Evolutionary conservation across 2,797 vertebrate genomes (phyloP).

Genomic region (Syngnathus rostellatus): DNA sequence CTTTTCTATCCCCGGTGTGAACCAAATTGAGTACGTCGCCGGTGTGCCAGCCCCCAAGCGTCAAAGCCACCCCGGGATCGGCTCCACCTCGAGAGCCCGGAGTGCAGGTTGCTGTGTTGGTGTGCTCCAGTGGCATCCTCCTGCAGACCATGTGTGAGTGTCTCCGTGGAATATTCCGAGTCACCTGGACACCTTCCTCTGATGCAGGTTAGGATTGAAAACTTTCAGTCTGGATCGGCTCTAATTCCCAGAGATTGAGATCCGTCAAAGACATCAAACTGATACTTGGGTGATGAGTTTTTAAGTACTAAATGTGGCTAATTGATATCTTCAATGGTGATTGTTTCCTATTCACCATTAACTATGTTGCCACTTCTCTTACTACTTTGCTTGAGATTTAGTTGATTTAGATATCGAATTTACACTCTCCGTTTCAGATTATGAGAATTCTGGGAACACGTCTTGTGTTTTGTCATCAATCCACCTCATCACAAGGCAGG

Average conservation of each 20-base stretch:
- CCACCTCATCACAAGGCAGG: neutral
- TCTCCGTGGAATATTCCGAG: constrained; percentile 73
- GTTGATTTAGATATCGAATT: neutral
- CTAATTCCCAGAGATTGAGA: neutral
- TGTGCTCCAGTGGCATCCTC: constrained; percentile 28
- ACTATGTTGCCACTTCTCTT: neutral
- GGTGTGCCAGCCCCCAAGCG: constrained; percentile 24
- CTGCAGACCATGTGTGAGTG: constrained; percentile 74
- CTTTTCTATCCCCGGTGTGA: constrained; percentile 22
- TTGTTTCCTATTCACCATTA: neutral
- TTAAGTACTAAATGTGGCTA: neutral
- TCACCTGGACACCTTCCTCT: constrained; percentile 71
- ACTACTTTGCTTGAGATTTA: neutral
- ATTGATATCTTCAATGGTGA: neutral
- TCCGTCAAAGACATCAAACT: neutral
- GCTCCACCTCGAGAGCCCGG: constrained; percentile 21
- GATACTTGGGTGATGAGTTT: neutral
- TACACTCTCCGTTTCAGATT: neutral
- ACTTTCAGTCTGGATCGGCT: constrained; percentile 3
- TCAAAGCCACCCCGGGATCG: constrained; percentile 23
- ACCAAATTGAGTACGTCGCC: constrained; percentile 24
- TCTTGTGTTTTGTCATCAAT: constrained; percentile 1
- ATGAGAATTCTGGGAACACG: neutral
- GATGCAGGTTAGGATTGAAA: constrained; percentile 61
- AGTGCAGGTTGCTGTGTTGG: constrained; percentile 29